phyloP scores from a whole-genome alignment of 1,140 invertebrate species.

The Lucilia sericata region DNA sequence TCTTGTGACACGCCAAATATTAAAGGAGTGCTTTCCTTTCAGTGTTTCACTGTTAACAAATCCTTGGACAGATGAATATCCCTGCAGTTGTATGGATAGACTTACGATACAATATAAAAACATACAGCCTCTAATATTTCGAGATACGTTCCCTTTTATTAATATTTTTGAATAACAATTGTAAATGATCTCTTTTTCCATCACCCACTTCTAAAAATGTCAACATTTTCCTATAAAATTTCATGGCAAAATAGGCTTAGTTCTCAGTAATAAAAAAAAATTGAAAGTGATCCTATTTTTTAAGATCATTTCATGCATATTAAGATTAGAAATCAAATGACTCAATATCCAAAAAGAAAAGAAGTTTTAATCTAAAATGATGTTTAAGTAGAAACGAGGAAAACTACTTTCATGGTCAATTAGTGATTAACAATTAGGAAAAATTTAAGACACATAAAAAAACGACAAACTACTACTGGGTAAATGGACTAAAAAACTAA shows the following conservation, averaged over 20 bases:
- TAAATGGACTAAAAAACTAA: conserved; percentile 43
- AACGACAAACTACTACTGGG: background rate
- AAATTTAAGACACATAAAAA: conserved; percentile 33
- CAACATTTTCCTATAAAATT: background rate
- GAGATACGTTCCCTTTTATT: too few species aligned
- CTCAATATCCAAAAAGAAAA: background rate
- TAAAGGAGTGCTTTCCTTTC: too few species aligned
- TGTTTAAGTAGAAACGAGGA: background rate
- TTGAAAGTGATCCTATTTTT: conserved; percentile 22
- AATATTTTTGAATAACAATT: background rate
- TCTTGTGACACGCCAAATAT: too few species aligned
- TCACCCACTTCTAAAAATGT: background rate
- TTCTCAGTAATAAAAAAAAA: background rate
- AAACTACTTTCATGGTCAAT: conserved; percentile 36
- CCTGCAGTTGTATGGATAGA: too few species aligned
- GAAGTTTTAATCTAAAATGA: background rate
- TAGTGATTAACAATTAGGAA: conserved; percentile 33
- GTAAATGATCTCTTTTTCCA: background rate
- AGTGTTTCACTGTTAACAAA: too few species aligned
- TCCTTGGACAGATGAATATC: too few species aligned
- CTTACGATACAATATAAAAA: too few species aligned
- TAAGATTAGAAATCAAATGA: conserved; percentile 15
- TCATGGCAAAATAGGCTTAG: background rate
- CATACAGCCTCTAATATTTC: too few species aligned
- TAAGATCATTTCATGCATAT: conserved; percentile 15